Conservation (phyloP, 2,797 vertebrate species). For the Numenius phaeopus region DNA sequence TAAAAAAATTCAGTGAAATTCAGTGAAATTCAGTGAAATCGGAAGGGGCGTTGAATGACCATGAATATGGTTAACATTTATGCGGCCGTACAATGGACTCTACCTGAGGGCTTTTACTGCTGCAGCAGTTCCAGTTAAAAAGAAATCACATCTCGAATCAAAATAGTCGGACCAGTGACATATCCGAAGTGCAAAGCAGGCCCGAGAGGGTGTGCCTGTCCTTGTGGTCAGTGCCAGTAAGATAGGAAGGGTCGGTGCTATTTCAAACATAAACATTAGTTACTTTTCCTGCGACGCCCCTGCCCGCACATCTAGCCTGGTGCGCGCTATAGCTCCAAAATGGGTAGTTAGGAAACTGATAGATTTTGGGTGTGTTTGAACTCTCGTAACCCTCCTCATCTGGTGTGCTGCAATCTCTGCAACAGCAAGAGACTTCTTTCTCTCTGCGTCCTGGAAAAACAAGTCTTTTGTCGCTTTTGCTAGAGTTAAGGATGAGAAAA, state of each 20-base stretch:
- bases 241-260: constrained; percentile 7
- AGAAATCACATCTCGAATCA: background rate
- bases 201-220: background rate
- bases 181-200: background rate
- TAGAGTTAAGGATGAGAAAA: background rate
- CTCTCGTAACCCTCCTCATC: background rate
- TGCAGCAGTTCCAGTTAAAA: background rate
- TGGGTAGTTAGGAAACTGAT: background rate
- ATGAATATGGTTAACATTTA: background rate
- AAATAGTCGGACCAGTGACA: background rate
- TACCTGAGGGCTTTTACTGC: background rate
- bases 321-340: background rate
- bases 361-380: background rate
- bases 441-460: background rate
- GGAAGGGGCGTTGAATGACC: background rate
- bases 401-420: background rate
- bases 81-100: background rate
- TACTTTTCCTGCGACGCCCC: constrained; percentile 45
- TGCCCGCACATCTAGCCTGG: background rate
- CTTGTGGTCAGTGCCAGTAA: background rate
- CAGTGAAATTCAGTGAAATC: too few species aligned
- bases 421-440: background rate
- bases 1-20: too few species aligned
- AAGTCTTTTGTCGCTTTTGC: background rate
- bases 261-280: constrained; percentile 30